phyloP scores from a whole-genome alignment of 2,113 vertebrate species.

The Bubo bubo region DNA sequence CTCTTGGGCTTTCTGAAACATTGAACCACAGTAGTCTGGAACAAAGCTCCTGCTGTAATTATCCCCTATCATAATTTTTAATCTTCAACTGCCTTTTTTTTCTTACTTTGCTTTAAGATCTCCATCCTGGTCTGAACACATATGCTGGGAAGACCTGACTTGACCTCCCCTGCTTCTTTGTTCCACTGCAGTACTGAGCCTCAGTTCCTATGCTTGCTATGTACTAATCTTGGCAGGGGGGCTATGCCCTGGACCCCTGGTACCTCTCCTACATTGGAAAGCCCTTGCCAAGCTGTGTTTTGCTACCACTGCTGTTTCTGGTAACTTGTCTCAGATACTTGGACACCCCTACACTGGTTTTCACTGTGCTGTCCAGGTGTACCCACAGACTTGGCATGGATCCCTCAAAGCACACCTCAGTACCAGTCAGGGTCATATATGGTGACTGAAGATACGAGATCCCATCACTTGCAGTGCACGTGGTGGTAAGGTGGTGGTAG shows the following conservation, averaged over 20 bases:
- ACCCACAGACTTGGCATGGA: background rate
- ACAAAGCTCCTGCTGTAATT: background rate
- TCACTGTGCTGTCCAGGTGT: background rate
- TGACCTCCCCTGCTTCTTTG: background rate
- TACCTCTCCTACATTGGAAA: fast-evolving
- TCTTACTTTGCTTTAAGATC: background rate
- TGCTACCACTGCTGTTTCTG: background rate
- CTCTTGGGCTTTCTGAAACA: background rate
- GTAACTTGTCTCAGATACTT: background rate
- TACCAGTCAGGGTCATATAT: background rate
- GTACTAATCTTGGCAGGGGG: background rate
- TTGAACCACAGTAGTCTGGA: background rate
- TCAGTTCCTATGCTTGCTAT: background rate
- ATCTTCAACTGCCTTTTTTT: background rate
- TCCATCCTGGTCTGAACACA: background rate
- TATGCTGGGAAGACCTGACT: background rate
- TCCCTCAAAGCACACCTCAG: background rate
- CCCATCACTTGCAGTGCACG: background rate
- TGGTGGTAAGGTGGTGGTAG: background rate
- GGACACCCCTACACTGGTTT: fast-evolving
- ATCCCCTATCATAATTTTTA: background rate
- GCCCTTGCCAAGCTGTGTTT: background rate
- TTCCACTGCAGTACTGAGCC: background rate
- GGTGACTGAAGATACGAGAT: background rate
- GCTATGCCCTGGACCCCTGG: background rate